Percentiles rank a stretch among this genome's conserved stretches.
These are phyloP conservation scores for Ficedula albicollis DNA, from an alignment of 2,797 vertebrate species.

Conservation along the genomic window DNA sequence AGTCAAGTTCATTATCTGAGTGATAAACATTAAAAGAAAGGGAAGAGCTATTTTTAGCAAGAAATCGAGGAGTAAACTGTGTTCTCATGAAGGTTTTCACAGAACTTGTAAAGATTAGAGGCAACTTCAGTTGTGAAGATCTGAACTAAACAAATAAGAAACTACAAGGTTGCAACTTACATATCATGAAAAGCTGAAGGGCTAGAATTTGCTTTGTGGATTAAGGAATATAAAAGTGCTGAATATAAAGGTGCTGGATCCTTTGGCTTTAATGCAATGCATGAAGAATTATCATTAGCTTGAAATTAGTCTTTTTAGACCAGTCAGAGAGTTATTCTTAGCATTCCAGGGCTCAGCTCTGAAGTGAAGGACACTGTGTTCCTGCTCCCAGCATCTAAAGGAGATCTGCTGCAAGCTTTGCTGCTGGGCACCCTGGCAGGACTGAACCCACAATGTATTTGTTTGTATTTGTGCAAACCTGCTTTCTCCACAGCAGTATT, in stretches of 20 bases:
- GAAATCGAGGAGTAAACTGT: not conserved
- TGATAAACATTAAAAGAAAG: not conserved
- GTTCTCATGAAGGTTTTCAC: not conserved
- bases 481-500: not conserved
- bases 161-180: not conserved
- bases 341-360: not conserved
- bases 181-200: not conserved
- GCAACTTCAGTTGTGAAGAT: not conserved
- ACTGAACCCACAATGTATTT: rapidly evolving
- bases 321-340: not conserved
- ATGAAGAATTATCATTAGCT: not conserved
- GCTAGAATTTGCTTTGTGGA: not conserved
- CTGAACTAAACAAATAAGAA: not conserved
- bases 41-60: not conserved
- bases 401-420: not conserved
- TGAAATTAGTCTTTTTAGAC: not conserved
- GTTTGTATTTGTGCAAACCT: not conserved
- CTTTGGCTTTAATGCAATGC: not conserved
- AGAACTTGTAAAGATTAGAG: not conserved
- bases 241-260: not conserved
- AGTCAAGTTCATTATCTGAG: not conserved
- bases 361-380: not conserved
- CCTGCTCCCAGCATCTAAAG: not conserved
- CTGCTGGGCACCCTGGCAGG: not conserved
- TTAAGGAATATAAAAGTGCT: not conserved